Percentiles rank a stretch among this genome's conserved stretches.
Evolutionary conservation across 2,888 invertebrate genomes (phyloP).

Genomic region (Hydropsyche betteni): DNA sequence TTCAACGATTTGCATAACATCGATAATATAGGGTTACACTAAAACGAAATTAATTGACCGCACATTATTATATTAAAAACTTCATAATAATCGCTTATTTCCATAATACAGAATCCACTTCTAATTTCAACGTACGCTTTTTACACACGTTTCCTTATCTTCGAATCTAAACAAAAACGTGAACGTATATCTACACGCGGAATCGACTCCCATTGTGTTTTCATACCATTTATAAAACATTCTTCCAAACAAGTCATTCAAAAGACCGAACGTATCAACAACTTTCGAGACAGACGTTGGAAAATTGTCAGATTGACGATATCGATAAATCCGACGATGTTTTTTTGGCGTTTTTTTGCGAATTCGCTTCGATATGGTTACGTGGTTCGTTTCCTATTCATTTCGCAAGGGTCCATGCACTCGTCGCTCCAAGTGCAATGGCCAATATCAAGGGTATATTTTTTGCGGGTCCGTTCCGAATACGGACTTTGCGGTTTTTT

Average conservation of each 20-base stretch:
- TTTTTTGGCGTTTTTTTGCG: constrained; percentile 13
- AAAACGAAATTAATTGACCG: no score
- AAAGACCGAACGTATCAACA: not conserved
- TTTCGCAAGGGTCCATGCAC: constrained; percentile 37
- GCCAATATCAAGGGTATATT: constrained; percentile 43
- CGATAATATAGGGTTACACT: no score
- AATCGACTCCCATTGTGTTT: not conserved
- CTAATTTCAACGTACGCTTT: no score
- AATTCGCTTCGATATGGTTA: constrained; percentile 4
- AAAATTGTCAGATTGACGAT: constrained; percentile 17
- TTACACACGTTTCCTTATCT: no score
- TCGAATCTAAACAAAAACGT: not conserved
- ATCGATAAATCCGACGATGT: constrained; percentile 3
- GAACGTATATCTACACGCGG: not conserved
- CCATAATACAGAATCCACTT: no score
- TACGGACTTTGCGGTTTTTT: not conserved
- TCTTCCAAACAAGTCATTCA: not conserved
- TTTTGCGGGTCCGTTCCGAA: constrained; percentile 26
- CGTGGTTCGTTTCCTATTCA: constrained; percentile 28
- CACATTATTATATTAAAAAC: no score
- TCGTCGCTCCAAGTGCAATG: constrained; percentile 37
- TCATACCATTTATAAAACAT: not conserved
- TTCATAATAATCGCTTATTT: no score
- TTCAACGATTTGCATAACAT: no score
- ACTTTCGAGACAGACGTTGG: not conserved